Evolutionary conservation across 1,140 invertebrate genomes (phyloP), one percentile per base, ranked within the genome.

Genomic region (Yoshiicerus persimilis): DNA sequence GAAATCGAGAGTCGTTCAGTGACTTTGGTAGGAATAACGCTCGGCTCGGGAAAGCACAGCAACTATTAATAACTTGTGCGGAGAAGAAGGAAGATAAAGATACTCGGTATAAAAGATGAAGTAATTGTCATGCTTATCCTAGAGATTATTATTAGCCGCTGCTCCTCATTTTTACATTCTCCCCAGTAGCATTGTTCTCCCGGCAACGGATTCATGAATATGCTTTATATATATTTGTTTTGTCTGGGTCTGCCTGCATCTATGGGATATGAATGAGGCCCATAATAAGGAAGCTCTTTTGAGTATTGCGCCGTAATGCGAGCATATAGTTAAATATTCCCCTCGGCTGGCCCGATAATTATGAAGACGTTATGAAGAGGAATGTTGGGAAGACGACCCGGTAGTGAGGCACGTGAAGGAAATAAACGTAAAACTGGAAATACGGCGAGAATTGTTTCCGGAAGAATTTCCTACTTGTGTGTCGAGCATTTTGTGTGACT

Each of bases 351-450:
- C 23, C 16, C 30, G 30, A 80, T 80, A 80, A 80, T 80, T 80
- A 80, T 80, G 75, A 80, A 80, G 75, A 80, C 75, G 75, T 80
- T 80, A 80, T 80, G 75, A 80, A 80, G n/a, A 80, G 75, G 75
- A 80, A 80, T 80, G 75, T n/a, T 32, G 32, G 30, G 75, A 36
- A 32, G 27, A 30, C 30, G 23, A 32, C 75, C 75, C 62, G 62
- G 5, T 66, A 66, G 62, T 66, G n/a, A 2, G 75, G 75, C 75
- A 80, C 75, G 75, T 80, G 75, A 80, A 80, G 75, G 75, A 80
- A 80, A 80, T 80, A 80, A 80, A 80, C 75, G 75, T 80, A 80
- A 80, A 80, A 80, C 75, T 80, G 75, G 75, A 80, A 80, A 80
- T 80, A 80, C 75, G 75, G 75, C 30, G 32, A 80, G 75, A 80